These are phyloP conservation scores for Actinernus sp. DNA, from an alignment of 92 coral and sea anemone genomes.

Conservation along the genomic window DNA sequence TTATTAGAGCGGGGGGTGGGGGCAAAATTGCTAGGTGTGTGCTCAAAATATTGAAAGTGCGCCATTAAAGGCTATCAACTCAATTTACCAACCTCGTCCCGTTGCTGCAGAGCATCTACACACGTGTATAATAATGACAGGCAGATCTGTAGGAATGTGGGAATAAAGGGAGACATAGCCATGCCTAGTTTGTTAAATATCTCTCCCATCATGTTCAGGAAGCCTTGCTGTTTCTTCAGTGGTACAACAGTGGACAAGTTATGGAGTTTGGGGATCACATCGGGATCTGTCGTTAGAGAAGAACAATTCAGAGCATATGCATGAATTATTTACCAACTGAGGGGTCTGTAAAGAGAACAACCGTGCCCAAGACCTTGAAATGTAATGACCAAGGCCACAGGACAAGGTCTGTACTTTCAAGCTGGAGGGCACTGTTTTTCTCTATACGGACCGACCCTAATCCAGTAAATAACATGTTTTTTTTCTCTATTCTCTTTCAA, in stretches of 20 bases:
- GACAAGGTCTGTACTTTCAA: too few relatives aligned
- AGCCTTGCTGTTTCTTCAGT: constrained; percentile 88
- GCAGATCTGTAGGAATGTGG: constrained; percentile 79
- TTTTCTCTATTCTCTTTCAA: too few relatives aligned
- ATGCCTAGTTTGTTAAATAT: constrained; percentile 74
- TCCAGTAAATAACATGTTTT: too few relatives aligned
- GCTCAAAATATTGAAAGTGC: too few relatives aligned
- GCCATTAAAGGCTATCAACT: neutral
- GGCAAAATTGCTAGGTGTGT: too few relatives aligned
- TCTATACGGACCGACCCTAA: too few relatives aligned
- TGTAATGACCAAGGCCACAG: too few relatives aligned
- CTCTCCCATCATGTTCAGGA: constrained; percentile 87
- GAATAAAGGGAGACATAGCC: constrained; percentile 57
- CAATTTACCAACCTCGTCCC: constrained; percentile 70
- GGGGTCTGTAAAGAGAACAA: too few relatives aligned
- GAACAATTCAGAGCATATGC: neutral
- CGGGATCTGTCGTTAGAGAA: constrained; percentile 4
- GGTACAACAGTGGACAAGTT: constrained; percentile 82
- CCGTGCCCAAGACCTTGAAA: too few relatives aligned
- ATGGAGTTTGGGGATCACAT: constrained; percentile 16
- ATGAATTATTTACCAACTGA: too few relatives aligned
- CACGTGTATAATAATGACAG: constrained; percentile 80
- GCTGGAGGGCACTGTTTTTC: too few relatives aligned
- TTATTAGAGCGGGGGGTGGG: too few relatives aligned
- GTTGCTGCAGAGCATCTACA: constrained; percentile 72